Percentiles rank a stretch among this genome's conserved stretches.
Evolutionary conservation across 1,140 invertebrate species (phyloP).

Genomic region (Triops longicaudatus): DNA sequence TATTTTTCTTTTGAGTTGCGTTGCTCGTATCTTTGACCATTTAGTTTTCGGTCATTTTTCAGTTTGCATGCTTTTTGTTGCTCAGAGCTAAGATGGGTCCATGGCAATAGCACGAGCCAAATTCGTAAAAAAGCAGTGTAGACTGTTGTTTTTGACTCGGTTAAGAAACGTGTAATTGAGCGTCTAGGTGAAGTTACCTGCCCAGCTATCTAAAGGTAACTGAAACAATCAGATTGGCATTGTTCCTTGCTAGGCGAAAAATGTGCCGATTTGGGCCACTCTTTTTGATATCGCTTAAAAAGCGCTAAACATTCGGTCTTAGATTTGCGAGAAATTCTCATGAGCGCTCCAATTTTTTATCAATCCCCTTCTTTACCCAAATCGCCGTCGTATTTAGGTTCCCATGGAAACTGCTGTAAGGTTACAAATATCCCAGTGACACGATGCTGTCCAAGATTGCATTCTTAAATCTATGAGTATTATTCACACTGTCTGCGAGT

Average conservation of each 20-base stretch:
- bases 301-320: conserved; percentile 3
- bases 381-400: too few species aligned
- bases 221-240: background rate
- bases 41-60: background rate
- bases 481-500: background rate
- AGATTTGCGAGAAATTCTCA: background rate
- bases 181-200: background rate
- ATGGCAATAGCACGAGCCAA: background rate
- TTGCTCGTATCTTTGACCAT: background rate
- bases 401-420: too few species aligned
- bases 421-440: conserved; percentile 1
- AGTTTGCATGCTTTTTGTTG: background rate
- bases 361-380: too few species aligned
- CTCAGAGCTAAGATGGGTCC: conserved; percentile 5
- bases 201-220: conserved; percentile 11
- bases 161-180: background rate
- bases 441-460: background rate
- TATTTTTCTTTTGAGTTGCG: background rate
- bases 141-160: background rate
- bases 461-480: background rate
- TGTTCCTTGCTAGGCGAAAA: background rate
- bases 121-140: background rate
- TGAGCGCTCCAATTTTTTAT: background rate
- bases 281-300: background rate
- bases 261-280: background rate